Base-by-base conservation (phyloP, 2,113 vertebrate genomes). In the Austrofundulus limnaeus region DNA sequence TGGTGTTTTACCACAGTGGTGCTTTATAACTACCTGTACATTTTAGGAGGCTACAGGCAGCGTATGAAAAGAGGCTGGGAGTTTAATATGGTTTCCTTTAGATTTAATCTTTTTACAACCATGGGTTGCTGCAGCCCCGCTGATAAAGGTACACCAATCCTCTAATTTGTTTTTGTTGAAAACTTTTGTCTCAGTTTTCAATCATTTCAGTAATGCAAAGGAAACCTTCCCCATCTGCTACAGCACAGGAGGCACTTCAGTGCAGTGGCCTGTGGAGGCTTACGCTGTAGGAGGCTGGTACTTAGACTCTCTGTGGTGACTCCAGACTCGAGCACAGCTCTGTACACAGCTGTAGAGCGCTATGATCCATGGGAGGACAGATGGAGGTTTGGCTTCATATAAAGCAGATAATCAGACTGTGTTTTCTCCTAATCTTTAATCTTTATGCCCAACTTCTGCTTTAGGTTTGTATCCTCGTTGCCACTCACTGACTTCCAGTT, bases 201-300 rank as follows among this genome's bases (percentile, higher is more conserved):
- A 12, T 55, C 25, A 17, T 47, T 56, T 20, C 47, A 66, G 15
- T 28, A 15, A 55, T 8, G 48, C 46, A 50, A 67, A 58, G 9
- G 52, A 70, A 72, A 66, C 21, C 51, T 24, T 59, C 14, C 2
- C 47, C n/a, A 24, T 82, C 43, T 82, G 25, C 57, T 77, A 63
- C 85, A 92, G 93, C 88, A 83, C 73, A 83, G 92, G 48, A 83
- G 91, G 17, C 92, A 93, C 75, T 94, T 94, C 86, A 92, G 92
- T 62, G 84, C 89, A 0, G 91, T 86, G n/a, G 90, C 85, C 61
- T 91, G 90, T 73, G 89, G 82, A 17, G 89, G 89, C 43, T 67
- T 94, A 91, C 0, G 91, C 91, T 7, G 63, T 93, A 3, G 92
- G 93, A 0, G 93, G 93, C 73, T 94, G 92, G 93, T 92, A 93